Evolutionary conservation across 2,113 vertebrate species (phyloP).

Genomic region (Seriola quinqueradiata): DNA sequence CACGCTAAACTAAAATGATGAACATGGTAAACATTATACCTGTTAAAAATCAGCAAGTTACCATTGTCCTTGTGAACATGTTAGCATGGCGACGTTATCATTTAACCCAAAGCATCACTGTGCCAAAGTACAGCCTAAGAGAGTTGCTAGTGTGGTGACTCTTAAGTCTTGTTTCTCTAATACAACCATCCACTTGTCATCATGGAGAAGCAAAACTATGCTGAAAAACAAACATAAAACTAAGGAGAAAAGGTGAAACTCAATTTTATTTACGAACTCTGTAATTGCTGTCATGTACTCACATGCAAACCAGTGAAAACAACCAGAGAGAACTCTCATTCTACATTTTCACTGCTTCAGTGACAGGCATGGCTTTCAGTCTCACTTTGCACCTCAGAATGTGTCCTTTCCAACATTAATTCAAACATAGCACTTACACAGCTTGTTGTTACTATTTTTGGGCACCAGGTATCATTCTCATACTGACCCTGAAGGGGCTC

Average conservation of each 20-base stretch:
- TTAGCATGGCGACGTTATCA: no score
- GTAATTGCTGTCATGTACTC: background rate
- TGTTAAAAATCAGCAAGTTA: no score
- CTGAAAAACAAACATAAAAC: background rate
- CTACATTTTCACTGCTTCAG: no score
- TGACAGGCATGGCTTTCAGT: no score
- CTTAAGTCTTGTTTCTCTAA: background rate
- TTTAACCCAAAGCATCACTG: no score
- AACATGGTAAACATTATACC: no score
- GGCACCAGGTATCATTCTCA: background rate
- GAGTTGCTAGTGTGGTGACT: background rate
- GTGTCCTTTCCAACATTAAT: background rate
- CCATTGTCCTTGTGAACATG: no score
- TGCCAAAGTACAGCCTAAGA: background rate
- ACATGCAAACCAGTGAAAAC: background rate
- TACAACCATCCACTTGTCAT: background rate
- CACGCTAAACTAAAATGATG: no score
- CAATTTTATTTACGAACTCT: no score
- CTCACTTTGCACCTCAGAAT: background rate
- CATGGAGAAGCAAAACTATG: background rate
- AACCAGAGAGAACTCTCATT: background rate
- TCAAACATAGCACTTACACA: background rate
- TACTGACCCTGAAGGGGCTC: conserved; percentile 4
- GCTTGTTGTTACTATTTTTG: background rate
- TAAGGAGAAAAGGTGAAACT: background rate